Evolutionary conservation across 2,113 vertebrate species (phyloP).

Genomic region (Tinamus guttatus): DNA sequence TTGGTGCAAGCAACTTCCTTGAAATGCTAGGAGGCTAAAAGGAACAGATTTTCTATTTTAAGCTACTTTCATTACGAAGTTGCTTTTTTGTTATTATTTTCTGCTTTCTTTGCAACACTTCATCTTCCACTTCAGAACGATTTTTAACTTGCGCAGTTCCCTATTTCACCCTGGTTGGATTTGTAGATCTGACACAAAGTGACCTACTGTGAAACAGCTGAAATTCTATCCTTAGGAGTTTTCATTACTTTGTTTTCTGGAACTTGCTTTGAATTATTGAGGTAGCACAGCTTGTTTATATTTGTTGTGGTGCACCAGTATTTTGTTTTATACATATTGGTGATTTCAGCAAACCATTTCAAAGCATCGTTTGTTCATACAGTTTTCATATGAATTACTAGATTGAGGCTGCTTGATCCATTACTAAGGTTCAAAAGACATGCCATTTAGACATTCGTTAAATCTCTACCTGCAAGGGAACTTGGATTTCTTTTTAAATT

Average conservation of each 20-base stretch:
- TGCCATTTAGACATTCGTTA: background rate
- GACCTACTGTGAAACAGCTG: background rate
- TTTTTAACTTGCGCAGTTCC: background rate
- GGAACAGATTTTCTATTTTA: constrained; percentile 40
- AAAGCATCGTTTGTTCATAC: rapidly evolving
- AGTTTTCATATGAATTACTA: background rate
- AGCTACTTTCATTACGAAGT: constrained; percentile 1
- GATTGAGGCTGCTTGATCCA: background rate
- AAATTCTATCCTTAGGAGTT: background rate
- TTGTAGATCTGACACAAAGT: background rate
- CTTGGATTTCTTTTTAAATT: background rate
- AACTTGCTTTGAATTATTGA: background rate
- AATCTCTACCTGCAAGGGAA: background rate
- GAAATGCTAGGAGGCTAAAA: constrained; percentile 9
- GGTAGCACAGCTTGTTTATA: background rate
- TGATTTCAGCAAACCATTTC: background rate
- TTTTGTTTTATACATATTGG: background rate
- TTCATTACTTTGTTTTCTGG: background rate
- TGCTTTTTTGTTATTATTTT: too few relatives aligned
- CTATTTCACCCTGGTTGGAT: background rate
- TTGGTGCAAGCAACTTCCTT: background rate
- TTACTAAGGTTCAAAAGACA: background rate
- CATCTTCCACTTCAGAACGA: background rate
- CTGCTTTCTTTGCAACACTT: background rate
- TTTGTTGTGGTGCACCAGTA: background rate